Evolutionary conservation across 2,113 vertebrate species (phyloP).

Genomic region (Athene noctua): DNA sequence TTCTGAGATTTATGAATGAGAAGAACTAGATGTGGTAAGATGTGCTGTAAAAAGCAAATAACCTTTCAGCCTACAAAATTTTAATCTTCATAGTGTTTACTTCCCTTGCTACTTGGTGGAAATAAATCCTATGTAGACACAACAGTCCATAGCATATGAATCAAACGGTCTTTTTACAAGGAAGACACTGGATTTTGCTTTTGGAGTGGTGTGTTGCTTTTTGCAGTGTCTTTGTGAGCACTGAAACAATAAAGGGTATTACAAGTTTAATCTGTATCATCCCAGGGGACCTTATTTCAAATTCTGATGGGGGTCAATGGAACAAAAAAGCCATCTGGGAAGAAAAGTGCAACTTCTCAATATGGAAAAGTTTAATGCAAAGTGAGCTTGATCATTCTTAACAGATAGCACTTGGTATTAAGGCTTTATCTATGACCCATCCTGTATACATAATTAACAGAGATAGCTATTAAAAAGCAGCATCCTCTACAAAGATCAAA

Average conservation of each 20-base stretch:
- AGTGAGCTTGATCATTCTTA: neutral
- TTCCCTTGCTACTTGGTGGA: neutral
- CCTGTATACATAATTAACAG: neutral
- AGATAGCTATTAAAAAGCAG: neutral
- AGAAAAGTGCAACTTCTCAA: constrained; percentile 7
- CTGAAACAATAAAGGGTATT: constrained; percentile 27
- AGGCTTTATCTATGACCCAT: neutral
- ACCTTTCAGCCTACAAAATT: neutral
- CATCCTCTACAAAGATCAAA: neutral
- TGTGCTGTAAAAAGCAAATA: neutral
- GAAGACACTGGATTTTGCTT: neutral
- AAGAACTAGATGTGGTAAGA: neutral
- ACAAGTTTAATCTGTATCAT: constrained; percentile 28
- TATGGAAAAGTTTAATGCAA: constrained; percentile 18
- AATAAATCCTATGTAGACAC: neutral
- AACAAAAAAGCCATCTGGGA: constrained; percentile 58
- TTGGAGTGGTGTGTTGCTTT: neutral
- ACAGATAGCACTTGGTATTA: neutral
- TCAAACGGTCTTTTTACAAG: neutral
- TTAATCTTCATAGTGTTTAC: fast-evolving
- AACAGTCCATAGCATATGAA: neutral
- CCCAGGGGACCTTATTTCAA: constrained; percentile 36
- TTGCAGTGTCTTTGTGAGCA: neutral
- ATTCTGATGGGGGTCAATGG: constrained; percentile 29
- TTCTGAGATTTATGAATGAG: neutral